Conservation (phyloP, 2,797 vertebrate genomes). For the Pseudocheirus occidentalis region DNA sequence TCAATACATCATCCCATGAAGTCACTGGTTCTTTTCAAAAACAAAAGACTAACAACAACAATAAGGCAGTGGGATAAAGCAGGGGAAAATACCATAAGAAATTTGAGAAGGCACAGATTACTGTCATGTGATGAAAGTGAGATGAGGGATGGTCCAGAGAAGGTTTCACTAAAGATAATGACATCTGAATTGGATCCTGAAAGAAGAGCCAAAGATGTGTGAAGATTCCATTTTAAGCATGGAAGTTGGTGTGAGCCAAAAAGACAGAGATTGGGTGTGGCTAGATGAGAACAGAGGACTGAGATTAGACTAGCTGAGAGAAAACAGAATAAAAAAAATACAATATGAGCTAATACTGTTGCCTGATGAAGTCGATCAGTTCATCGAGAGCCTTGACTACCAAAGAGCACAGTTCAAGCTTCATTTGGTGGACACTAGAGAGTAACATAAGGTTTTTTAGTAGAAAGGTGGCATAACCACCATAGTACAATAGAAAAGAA, state of each 20-base stretch:
- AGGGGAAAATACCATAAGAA: neutral
- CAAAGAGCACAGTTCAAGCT: neutral
- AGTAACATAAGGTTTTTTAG: neutral
- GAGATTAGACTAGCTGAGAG: neutral
- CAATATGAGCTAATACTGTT: neutral
- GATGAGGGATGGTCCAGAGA: neutral
- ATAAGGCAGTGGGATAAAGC: neutral
- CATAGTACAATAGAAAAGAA: neutral
- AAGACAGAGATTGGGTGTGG: neutral
- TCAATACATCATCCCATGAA: no score
- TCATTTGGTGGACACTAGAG: neutral
- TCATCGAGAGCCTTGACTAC: neutral
- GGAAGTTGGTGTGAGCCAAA: neutral
- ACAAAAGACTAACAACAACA: no score
- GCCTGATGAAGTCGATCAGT: neutral
- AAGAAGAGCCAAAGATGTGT: neutral
- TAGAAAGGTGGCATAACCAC: neutral
- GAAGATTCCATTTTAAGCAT: no score
- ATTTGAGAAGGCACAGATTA: neutral
- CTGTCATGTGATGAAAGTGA: neutral
- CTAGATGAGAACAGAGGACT: neutral
- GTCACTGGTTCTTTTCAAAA: no score
- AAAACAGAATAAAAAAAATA: neutral
- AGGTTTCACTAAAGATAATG: neutral
- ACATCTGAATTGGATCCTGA: neutral